Evolutionary conservation across 2,888 invertebrate species (phyloP).

Genomic region (Hoplodrina ambigua): DNA sequence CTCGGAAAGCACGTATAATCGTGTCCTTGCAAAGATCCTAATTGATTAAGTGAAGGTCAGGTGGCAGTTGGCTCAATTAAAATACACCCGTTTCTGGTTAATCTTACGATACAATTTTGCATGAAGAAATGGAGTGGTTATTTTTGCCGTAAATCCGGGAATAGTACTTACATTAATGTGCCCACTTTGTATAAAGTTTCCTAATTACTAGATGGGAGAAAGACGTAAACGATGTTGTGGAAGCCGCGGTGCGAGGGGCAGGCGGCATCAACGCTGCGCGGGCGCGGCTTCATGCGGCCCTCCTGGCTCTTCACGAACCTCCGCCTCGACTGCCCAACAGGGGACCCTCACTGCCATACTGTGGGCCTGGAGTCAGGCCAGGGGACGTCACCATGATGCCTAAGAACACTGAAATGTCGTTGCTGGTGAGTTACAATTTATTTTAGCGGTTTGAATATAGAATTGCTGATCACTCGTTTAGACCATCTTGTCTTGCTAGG

Average conservation of each 20-base stretch:
- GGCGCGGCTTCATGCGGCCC: slow-evolving; percentile 84
- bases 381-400: slow-evolving; percentile 89
- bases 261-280: slow-evolving; percentile 84
- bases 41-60: not conserved
- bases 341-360: slow-evolving; percentile 91
- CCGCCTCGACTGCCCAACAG: slow-evolving; percentile 79
- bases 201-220: slow-evolving; percentile 81
- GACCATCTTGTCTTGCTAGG: too few species aligned
- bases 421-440: slow-evolving; percentile 77
- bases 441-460: too few species aligned
- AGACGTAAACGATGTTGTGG: slow-evolving; percentile 90
- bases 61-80: not conserved
- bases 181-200: not conserved
- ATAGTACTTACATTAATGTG: not conserved
- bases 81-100: not conserved
- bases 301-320: slow-evolving; percentile 82
- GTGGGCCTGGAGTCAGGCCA: slow-evolving; percentile 89
- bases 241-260: slow-evolving; percentile 89
- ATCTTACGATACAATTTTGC: not conserved
- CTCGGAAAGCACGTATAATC: not conserved
- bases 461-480: too few species aligned
- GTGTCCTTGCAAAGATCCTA: not conserved
- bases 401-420: slow-evolving; percentile 87
- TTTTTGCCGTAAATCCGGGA: not conserved
- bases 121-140: not conserved